phyloP scores from a whole-genome alignment of 2,797 vertebrate genomes.

The Lycodopsis pacificus region DNA sequence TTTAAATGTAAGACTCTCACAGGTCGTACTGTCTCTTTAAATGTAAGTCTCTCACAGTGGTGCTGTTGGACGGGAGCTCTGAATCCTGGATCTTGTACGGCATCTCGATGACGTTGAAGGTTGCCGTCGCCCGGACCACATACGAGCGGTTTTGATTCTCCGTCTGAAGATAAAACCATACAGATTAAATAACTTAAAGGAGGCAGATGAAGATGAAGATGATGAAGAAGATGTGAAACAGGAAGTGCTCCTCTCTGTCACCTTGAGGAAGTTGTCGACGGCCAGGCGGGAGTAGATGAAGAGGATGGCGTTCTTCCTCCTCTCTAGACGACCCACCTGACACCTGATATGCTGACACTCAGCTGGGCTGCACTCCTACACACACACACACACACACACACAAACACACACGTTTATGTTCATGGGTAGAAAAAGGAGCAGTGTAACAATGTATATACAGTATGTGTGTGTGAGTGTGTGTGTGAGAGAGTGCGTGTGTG shows the following conservation, averaged over 20 bases:
- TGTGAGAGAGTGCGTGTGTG: neutral
- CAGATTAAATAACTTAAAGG: neutral
- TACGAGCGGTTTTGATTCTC: conserved; percentile 95
- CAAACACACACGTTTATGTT: neutral
- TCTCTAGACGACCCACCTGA: conserved; percentile 93
- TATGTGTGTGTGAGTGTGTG: neutral
- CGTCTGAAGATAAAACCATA: conserved; percentile 72
- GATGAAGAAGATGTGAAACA: too few species aligned
- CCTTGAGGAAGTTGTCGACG: conserved; percentile 92
- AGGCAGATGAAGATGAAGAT: neutral
- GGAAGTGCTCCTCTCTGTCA: conserved; percentile 48
- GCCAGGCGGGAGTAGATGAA: conserved; percentile 91
- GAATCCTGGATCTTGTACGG: conserved; percentile 92
- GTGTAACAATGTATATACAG: too few species aligned
- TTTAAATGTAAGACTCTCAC: too few species aligned
- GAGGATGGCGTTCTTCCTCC: conserved; percentile 91
- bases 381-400: conserved; percentile 36
- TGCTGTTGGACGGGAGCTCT: conserved; percentile 88
- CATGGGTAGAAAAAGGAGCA: too few species aligned
- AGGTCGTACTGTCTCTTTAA: too few species aligned
- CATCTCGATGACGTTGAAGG: conserved; percentile 94
- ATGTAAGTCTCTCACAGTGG: conserved; percentile 52
- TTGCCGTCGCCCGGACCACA: conserved; percentile 88
- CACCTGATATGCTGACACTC: conserved; percentile 89
- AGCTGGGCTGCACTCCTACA: conserved; percentile 88